Conservation (phyloP, 2,888 invertebrate species). For the Parapristionchus giblindavisi region DNA sequence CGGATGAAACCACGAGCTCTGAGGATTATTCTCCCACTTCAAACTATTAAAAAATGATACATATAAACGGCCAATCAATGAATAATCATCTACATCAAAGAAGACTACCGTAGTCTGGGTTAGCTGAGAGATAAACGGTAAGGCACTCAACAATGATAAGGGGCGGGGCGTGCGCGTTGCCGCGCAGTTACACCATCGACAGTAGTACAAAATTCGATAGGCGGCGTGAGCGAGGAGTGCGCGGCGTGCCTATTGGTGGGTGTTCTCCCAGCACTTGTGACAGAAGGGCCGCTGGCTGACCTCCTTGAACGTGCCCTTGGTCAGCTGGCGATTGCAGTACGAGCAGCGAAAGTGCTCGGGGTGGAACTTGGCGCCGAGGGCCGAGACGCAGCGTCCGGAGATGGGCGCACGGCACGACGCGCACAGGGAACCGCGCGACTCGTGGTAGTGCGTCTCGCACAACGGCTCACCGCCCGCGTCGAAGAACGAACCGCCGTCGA, state of each 20-base stretch:
- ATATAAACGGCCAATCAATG: too few relatives aligned
- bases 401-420: conserved; percentile 53
- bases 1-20: too few relatives aligned
- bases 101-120: too few relatives aligned
- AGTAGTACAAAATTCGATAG: conserved; percentile 3
- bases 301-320: conserved; percentile 99
- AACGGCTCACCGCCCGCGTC: conserved; percentile 97
- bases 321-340: conserved; percentile 93
- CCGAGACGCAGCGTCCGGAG: conserved; percentile 88
- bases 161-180: conserved; percentile 45
- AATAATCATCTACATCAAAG: too few relatives aligned
- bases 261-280: conserved; percentile 93
- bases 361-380: conserved; percentile 98
- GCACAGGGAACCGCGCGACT: conserved; percentile 93
- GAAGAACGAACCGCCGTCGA: conserved; percentile 96
- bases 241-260: conserved; percentile 47
- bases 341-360: conserved; percentile 99
- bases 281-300: conserved; percentile 99
- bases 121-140: background rate
- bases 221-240: background rate
- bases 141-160: conserved; percentile 37
- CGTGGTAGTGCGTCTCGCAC: conserved; percentile 98
- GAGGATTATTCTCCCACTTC: too few relatives aligned
- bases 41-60: too few relatives aligned
- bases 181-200: too few relatives aligned